Conservation (phyloP, 92 coral and sea anemone genomes). For the Porites divaricata region DNA sequence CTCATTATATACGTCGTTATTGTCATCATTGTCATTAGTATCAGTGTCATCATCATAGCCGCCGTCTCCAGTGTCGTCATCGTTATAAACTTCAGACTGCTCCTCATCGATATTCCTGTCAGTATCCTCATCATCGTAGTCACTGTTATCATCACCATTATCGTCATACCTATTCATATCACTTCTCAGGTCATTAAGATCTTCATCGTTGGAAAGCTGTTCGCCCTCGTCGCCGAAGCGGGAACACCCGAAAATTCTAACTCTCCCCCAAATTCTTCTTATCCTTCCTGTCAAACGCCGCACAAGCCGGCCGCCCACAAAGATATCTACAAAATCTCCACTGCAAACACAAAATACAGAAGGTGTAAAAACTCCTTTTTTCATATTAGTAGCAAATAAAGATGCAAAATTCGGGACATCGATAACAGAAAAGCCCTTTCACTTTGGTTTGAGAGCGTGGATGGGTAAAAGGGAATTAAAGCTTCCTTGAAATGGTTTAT, state of each 20-base stretch:
- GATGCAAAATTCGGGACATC: too few species aligned
- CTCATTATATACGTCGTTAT: background rate
- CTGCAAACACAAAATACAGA: background rate
- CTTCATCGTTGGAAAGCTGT: background rate
- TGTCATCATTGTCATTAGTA: background rate
- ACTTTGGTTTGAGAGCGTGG: too few species aligned
- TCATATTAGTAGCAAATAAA: too few species aligned
- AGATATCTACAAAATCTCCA: background rate
- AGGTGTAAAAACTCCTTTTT: too few species aligned
- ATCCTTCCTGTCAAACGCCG: background rate
- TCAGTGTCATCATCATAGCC: conserved; percentile 8
- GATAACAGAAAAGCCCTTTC: too few species aligned
- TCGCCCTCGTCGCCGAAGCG: background rate
- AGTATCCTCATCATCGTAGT: background rate
- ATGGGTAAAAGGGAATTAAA: too few species aligned
- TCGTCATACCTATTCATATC: background rate
- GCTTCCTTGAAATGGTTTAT: too few species aligned
- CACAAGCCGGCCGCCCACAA: background rate
- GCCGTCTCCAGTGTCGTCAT: background rate
- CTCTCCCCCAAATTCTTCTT: too few species aligned
- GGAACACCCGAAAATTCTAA: background rate
- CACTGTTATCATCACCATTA: background rate
- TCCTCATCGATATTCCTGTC: background rate
- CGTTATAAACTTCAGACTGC: background rate
- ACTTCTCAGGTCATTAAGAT: background rate